A percentile compares a stretch with the other conserved stretches of the same genome.
phyloP scores from a whole-genome alignment of 2,113 vertebrate genomes.

The Saguinus imperator region DNA sequence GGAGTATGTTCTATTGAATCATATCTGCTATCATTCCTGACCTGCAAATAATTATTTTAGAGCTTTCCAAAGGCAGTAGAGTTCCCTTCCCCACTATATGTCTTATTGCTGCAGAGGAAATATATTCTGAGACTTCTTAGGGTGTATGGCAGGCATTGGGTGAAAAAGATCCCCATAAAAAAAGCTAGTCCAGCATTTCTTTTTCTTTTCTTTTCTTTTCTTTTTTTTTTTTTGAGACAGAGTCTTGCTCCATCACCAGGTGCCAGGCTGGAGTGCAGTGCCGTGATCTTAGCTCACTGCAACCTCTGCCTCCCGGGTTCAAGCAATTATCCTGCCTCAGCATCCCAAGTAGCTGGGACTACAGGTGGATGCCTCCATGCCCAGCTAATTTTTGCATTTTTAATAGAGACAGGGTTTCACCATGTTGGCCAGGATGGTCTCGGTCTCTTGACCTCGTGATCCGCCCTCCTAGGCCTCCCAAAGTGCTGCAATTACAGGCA shows the following conservation, averaged over 20 bases:
- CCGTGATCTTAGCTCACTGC: no score
- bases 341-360: no score
- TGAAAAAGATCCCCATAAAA: not conserved
- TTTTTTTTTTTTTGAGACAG: not conserved
- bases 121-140: not conserved
- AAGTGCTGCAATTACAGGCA: no score
- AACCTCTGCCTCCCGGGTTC: no score
- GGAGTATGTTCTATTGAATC: not conserved
- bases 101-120: not conserved
- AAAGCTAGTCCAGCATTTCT: not conserved
- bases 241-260: not conserved
- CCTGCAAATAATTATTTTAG: not conserved
- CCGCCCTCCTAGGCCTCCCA: no score
- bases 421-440: no score
- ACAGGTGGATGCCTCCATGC: fast-evolving
- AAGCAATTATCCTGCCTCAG: no score
- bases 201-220: not conserved
- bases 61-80: not conserved
- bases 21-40: not conserved
- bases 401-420: no score
- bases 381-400: no score
- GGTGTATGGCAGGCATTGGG: not conserved
- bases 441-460: no score
- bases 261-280: no score
- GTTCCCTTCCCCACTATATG: not conserved